These are phyloP conservation scores for Daboia siamensis DNA, from an alignment of 2,113 vertebrate genomes.

Conservation along the genomic window DNA sequence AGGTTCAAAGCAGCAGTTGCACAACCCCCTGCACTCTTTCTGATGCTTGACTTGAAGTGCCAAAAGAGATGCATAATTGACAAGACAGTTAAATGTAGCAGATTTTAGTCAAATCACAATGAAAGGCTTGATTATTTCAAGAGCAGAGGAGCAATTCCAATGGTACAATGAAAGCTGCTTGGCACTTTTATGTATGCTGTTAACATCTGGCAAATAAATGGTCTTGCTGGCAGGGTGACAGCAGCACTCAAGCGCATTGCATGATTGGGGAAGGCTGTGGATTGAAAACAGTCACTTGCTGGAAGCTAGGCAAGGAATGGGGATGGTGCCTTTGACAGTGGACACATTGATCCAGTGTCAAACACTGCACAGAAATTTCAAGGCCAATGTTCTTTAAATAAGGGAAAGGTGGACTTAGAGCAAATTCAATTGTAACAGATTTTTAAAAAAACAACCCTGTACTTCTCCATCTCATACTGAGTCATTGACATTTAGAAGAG, in stretches of 20 bases:
- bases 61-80: conserved; percentile 31
- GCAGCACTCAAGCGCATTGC: not conserved
- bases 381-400: not conserved
- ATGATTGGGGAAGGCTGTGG: not conserved
- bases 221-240: conserved; percentile 1
- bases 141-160: not conserved
- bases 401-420: not conserved
- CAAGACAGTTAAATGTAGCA: conserved; percentile 25
- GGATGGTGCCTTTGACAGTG: conserved; percentile 1
- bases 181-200: conserved; percentile 1
- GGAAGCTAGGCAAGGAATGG: conserved; percentile 4
- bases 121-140: conserved; percentile 37
- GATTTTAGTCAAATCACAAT: conserved; percentile 28
- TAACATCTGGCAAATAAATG: conserved; percentile 35
- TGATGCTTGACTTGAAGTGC: conserved; percentile 31
- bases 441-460: not conserved
- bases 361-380: conserved; percentile 1
- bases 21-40: conserved; percentile 15
- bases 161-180: not conserved
- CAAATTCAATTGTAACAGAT: not conserved
- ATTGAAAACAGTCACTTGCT: not conserved
- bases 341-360: not conserved
- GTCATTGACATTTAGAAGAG: not conserved
- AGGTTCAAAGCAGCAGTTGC: conserved; percentile 20
- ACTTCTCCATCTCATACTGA: not conserved